Evolutionary conservation across 2,888 invertebrate genomes (phyloP).

Genomic region (Parnassius apollo): DNA sequence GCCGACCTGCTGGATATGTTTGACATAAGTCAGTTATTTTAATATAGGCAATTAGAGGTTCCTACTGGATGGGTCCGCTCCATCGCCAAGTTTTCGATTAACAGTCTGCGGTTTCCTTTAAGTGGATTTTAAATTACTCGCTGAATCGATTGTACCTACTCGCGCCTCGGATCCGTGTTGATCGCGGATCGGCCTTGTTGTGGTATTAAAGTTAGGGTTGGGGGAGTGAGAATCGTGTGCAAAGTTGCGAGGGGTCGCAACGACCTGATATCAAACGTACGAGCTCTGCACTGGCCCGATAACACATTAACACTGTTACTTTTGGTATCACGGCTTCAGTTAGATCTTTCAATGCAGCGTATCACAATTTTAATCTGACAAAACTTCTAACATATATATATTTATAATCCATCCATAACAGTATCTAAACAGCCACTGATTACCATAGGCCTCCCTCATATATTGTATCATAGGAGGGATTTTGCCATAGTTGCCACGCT

Average conservation of each 20-base stretch:
- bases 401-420: too few species aligned
- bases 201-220: slow-evolving; percentile 4
- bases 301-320: slow-evolving; percentile 17
- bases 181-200: slow-evolving; percentile 36
- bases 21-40: slow-evolving; percentile 80
- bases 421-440: too few species aligned
- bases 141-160: slow-evolving; percentile 54
- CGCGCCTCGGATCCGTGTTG: slow-evolving; percentile 34
- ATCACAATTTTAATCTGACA: not conserved
- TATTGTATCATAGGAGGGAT: too few species aligned
- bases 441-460: too few species aligned
- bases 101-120: slow-evolving; percentile 71
- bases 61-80: slow-evolving; percentile 53
- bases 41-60: slow-evolving; percentile 78
- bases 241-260: not conserved
- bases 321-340: not conserved
- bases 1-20: slow-evolving; percentile 75
- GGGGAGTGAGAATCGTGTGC: slow-evolving; percentile 9
- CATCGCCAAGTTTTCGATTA: slow-evolving; percentile 76
- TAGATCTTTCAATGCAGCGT: not conserved
- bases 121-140: slow-evolving; percentile 77
- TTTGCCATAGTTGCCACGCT: too few species aligned
- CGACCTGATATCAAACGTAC: slow-evolving; percentile 12
- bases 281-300: slow-evolving; percentile 3
- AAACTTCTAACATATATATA: not conserved